Base-by-base conservation (phyloP, 2,113 vertebrate species). In the Athene noctua region DNA sequence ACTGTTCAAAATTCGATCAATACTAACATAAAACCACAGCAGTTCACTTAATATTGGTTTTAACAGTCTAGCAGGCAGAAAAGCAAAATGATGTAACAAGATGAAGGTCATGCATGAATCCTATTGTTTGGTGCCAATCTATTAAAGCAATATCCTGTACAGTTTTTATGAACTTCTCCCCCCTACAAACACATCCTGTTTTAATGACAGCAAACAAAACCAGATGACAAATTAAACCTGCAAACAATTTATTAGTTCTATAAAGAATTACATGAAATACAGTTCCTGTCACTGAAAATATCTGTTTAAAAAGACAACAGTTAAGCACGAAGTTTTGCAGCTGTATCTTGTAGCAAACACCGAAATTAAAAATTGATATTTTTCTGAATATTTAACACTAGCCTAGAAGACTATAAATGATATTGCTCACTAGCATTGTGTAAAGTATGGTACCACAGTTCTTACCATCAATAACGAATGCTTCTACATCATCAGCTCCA, bases 401-500 rank as follows among this genome's bases (percentile, higher is more conserved):
- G 14, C 30, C 61, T 30, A 36, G 59, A 61, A 34, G 57, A 47
- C 36, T 19, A 1, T 4, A 49, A n/a, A 44, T 86, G 36, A 5
- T 27, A 5, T 6, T 38, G 40, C 9, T 49, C 11, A 20, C 21
- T 57, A 90, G 67, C 51, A 26, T 2, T 92, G n/a, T 13, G 38
- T 62, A 12, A 54, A 78, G 51, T 73, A 62, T 3, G 36, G 52
- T 38, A 15, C 11, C 42, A 25, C 59, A 36, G 85, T 36, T 70
- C 95, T 97, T 99, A 99, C 99, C 99, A 63, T 99, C 99, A 95
- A 99, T 99, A 94, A 99, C 99, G 97, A 99, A 99, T 5, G 99
- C 99, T 97, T 99, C 99, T 21, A 99, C 99, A 29, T 99, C 99
- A 40, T 99, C 99, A 13, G 98, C 98, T 81, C 98, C 99, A 10